phyloP scores from a whole-genome alignment of 2,888 invertebrate species.

The Chorisops tibialis region DNA sequence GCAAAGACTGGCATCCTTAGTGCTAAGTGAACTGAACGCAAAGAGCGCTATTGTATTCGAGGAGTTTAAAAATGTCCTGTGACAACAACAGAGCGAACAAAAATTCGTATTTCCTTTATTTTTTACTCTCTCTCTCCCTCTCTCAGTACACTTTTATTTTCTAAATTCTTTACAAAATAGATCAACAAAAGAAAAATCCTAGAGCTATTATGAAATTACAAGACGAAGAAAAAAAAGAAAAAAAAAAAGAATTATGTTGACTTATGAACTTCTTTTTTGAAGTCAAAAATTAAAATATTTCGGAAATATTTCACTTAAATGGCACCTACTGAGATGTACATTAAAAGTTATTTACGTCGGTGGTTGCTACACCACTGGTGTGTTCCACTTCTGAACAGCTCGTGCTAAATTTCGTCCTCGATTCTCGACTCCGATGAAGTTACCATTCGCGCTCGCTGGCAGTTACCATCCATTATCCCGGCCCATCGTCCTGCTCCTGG shows the following conservation, averaged over 20 bases:
- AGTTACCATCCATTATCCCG: slow-evolving; percentile 3
- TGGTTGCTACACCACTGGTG: background rate
- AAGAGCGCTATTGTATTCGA: background rate
- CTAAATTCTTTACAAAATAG: too few relatives aligned
- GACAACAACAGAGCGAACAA: background rate
- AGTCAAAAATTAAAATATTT: slow-evolving; percentile 28
- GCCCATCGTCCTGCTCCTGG: background rate
- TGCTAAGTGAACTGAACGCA: background rate
- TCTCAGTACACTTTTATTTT: background rate
- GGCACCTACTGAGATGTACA: slow-evolving; percentile 27
- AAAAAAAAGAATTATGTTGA: background rate
- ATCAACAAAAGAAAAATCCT: background rate
- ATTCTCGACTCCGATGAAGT: background rate
- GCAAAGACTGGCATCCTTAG: background rate
- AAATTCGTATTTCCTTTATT: slow-evolving; percentile 1
- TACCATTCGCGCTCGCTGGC: background rate
- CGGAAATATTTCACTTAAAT: slow-evolving; percentile 28
- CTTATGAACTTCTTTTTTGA: slow-evolving; percentile 13
- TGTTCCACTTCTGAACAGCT: background rate
- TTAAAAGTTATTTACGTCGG: slow-evolving; percentile 30
- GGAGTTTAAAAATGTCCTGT: slow-evolving; percentile 1
- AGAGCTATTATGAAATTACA: slow-evolving; percentile 8
- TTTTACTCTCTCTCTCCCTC: background rate
- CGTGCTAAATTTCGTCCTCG: background rate
- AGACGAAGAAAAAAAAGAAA: background rate